Percentiles rank a stretch among this genome's conserved stretches.
Conservation (phyloP, 2,888 invertebrate genomes). For the Craniophora ligustri region DNA sequence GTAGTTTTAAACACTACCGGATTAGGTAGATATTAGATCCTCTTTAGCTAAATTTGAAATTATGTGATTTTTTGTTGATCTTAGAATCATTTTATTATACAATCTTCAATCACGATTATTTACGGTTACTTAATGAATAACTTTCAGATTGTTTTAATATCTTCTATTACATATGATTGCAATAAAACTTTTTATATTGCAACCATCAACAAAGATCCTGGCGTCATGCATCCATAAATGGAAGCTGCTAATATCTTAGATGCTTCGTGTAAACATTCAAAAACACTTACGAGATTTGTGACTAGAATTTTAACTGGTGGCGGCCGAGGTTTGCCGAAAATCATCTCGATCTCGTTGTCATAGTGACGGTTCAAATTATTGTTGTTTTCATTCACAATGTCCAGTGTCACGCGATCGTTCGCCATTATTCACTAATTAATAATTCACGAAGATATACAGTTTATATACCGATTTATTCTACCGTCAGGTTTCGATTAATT, state of each 20-base stretch:
- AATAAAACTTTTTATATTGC: background rate
- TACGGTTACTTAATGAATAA: too few species aligned
- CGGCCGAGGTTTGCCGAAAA: constrained; percentile 72
- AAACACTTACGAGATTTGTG: constrained; percentile 44
- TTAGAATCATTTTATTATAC: too few species aligned
- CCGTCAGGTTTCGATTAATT: too few species aligned
- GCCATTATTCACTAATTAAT: constrained; percentile 53
- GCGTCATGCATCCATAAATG: background rate
- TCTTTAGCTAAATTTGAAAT: too few species aligned
- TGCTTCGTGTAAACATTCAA: background rate
- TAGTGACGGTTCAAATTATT: constrained; percentile 49
- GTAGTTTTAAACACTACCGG: too few species aligned
- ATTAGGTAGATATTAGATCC: too few species aligned
- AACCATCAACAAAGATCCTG: too few species aligned
- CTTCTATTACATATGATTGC: background rate
- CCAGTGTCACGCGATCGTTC: constrained; percentile 55
- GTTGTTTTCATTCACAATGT: constrained; percentile 60
- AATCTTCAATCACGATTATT: too few species aligned
- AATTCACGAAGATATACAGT: constrained; percentile 14
- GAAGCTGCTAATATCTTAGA: background rate
- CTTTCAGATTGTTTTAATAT: too few species aligned
- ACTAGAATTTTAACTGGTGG: constrained; percentile 51
- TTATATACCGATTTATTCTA: too few species aligned
- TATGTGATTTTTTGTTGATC: too few species aligned
- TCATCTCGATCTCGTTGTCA: constrained; percentile 71